Conservation (phyloP, 2,888 invertebrate species). For the Campopleginae sp. region DNA sequence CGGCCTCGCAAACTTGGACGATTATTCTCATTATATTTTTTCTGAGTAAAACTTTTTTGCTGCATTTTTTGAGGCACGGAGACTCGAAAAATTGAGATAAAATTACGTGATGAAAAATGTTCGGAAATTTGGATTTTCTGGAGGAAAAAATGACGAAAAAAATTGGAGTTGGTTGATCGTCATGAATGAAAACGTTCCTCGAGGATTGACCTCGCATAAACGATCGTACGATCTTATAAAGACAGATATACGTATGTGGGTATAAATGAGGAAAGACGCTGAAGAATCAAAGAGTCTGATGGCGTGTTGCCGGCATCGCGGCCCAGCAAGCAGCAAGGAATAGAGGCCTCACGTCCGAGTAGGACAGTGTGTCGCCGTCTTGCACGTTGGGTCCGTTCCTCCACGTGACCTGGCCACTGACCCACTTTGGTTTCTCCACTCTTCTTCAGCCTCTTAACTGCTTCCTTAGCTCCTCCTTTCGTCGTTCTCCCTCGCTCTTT, state of each 20-base stretch:
- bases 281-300: slow-evolving; percentile 56
- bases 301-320: slow-evolving; percentile 46
- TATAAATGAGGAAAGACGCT: slow-evolving; percentile 15
- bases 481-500: slow-evolving; percentile 56
- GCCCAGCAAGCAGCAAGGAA: slow-evolving; percentile 70
- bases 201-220: neutral
- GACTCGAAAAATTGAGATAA: neutral
- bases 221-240: neutral
- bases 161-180: neutral
- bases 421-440: slow-evolving; percentile 82
- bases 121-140: neutral
- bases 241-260: neutral
- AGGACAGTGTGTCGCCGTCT: slow-evolving; percentile 84
- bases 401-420: slow-evolving; percentile 83
- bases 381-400: slow-evolving; percentile 82
- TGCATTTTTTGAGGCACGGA: neutral
- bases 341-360: slow-evolving; percentile 78
- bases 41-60: neutral
- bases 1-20: neutral
- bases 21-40: neutral
- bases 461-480: slow-evolving; percentile 56
- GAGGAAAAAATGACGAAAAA: neutral
- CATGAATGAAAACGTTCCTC: slow-evolving; percentile 7
- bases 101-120: neutral
- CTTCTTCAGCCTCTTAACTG: slow-evolving; percentile 57